Evolutionary conservation across 2,113 vertebrate genomes (phyloP).

Genomic region (Mustela lutreola): DNA sequence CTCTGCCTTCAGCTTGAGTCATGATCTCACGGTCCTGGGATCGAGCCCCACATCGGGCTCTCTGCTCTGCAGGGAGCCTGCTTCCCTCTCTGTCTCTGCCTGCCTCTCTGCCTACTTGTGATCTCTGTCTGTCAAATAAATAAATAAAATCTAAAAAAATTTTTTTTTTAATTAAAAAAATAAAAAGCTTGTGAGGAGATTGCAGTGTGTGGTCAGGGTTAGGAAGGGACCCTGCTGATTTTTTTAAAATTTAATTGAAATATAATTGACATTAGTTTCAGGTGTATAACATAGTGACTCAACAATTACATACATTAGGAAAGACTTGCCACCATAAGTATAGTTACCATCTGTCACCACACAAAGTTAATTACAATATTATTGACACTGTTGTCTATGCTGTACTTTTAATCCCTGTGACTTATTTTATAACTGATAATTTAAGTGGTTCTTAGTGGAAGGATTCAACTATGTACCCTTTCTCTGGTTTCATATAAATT

Average conservation of each 20-base stretch:
- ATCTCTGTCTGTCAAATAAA: no score
- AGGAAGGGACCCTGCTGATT: neutral
- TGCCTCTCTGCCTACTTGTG: no score
- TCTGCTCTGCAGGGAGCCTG: no score
- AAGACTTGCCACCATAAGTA: neutral
- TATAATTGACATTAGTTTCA: neutral
- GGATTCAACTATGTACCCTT: neutral
- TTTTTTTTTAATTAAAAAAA: no score
- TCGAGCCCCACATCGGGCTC: no score
- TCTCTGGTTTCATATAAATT: neutral
- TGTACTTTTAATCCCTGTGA: neutral
- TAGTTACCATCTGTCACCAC: neutral
- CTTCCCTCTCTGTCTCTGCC: no score
- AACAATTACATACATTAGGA: neutral
- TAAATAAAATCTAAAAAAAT: no score
- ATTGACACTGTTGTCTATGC: neutral
- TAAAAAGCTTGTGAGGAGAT: neutral
- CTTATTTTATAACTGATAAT: neutral
- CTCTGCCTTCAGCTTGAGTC: no score
- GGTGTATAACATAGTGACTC: neutral
- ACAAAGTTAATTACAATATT: neutral
- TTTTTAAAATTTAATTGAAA: neutral
- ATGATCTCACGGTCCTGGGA: no score
- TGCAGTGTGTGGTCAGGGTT: neutral
- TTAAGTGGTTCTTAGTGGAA: slow-evolving; percentile 24